Conservation (phyloP, 2,797 vertebrate species). For the Anableps anableps region DNA sequence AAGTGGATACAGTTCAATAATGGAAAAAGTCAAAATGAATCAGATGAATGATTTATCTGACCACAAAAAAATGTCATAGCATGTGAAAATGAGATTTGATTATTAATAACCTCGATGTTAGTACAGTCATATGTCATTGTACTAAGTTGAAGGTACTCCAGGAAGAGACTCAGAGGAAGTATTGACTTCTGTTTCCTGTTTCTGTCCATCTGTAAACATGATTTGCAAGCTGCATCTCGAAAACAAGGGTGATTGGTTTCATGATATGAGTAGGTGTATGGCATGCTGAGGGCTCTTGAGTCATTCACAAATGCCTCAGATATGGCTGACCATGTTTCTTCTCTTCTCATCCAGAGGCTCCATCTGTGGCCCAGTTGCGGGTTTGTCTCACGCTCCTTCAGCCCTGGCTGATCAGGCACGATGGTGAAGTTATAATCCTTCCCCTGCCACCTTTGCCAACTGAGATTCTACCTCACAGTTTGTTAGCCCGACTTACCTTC, state of each 20-base stretch:
- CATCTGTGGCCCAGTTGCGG: conserved; percentile 68
- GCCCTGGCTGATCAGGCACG: conserved; percentile 60
- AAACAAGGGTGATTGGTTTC: conserved; percentile 31
- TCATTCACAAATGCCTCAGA: conserved; percentile 65
- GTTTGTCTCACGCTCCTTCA: conserved; percentile 72
- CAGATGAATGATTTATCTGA: background rate
- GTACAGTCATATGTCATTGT: conserved; percentile 11
- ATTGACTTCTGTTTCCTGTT: conserved; percentile 46
- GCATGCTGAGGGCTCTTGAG: conserved; percentile 56
- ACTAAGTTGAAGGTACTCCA: conserved; percentile 23
- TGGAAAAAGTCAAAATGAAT: background rate
- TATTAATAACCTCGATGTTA: conserved; percentile 1
- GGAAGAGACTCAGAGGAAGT: conserved; percentile 32
- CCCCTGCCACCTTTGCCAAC: conserved; percentile 38
- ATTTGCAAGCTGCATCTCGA: conserved; percentile 30
- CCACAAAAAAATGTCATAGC: background rate
- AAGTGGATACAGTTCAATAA: background rate
- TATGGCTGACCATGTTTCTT: conserved; percentile 54
- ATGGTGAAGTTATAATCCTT: conserved; percentile 54
- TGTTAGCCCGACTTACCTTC: conserved; percentile 43
- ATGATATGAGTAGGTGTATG: conserved; percentile 53
- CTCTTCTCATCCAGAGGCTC: conserved; percentile 65
- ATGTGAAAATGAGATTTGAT: conserved; percentile 10
- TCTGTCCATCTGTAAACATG: conserved; percentile 34
- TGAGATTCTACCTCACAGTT: conserved; percentile 27